Evolutionary conservation across 2,113 vertebrate species (phyloP), one percentile per base, ranked within the genome.

Genomic region (Elephas maximus): DNA sequence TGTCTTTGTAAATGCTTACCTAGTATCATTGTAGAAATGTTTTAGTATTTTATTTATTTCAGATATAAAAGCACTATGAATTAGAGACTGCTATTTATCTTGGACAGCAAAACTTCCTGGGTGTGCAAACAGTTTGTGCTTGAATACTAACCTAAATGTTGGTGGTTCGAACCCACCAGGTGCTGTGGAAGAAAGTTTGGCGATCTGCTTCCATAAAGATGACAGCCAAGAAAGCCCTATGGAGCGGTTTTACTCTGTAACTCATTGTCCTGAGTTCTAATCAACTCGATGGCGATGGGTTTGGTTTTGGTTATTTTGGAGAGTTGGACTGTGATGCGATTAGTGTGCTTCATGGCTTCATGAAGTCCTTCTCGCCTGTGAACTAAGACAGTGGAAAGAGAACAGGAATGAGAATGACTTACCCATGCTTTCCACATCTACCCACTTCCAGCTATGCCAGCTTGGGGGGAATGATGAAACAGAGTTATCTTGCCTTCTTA

Each of bases 1-100:
- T 92, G 18, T 45, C 84, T 74, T 5, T 33, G 37, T 44, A 83
- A 71, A 71, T 94, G 9, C 51, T 88, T 76, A 33, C n/a, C 83
- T 79, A n/a, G 1, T 53, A 62, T 24, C 97, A 91, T 84, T 97
- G 24, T 65, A 41, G 51, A 95, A 94, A 97, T 92, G 89, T 95
- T 44, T 10, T 84, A 44, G 24, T 28, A 37, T 57, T 62, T 63
- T 78, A 11, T 48, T 51, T n/a, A 10, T 21, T 95, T 86, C 20
- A 89, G 51, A 41, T 41, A 78, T 18, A 83, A 85, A 65, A 63
- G 12, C 33, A 73, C 4, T 60, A 10, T 57, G 44, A 33, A 6
- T 20, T 73, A 3, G 45, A 67, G 33, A 73, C 2, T 12, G 77
- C 44, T 65, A 8, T 67, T 91, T 65, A 8, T 67, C 88, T 85